Evolutionary conservation across 2,113 vertebrate genomes (phyloP), one percentile per base, ranked within the genome.

Genomic region (Xyliphius kryptos): DNA sequence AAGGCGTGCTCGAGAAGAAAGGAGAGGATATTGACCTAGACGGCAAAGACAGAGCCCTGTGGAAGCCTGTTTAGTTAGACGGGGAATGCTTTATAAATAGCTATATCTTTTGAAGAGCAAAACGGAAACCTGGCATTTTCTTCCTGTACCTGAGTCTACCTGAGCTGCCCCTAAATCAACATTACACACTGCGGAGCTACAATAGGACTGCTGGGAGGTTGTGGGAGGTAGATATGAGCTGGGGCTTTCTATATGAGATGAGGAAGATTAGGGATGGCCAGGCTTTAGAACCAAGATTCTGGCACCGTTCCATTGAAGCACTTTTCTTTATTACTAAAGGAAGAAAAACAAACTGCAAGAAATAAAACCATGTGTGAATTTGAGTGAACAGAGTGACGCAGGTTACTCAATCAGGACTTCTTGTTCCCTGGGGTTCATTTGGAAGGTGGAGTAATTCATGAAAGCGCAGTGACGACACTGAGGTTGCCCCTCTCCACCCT

Each of bases 241-340:
- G 76, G 13, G 59, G 38, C 66, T 44, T 78, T 79, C 80, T 69
- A 82, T 70, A 78, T 72, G 72, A 82, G 76, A 73, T 74, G 75
- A 80, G 67, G 75, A 74, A 66, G 78, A 81, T 74, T 77, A 69
- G 63, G 65, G 76, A 59, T 44, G 73, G 81, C 74, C 67, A 52
- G 61, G 74, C 67, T 68, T 63, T 69, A 82, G 73, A 53, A 76
- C 77, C 78, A 77, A 78, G 71, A 59, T 70, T 60, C 56, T 76
- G 57, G 58, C 58, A 46, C 53, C 21, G 50, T 43, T 59, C 63
- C 14, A 3, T 49, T 56, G 61, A 61, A 14, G n/a, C 44, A 63
- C 70, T 70, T 55, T 72, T 52, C 67, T 46, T 15, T 40, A 8
- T 7, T 65, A 52, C 66, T 50, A 48, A 46, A 54, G 0, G 20